Conservation (phyloP, 2,797 vertebrate genomes). For the Myripristis jacobus region DNA sequence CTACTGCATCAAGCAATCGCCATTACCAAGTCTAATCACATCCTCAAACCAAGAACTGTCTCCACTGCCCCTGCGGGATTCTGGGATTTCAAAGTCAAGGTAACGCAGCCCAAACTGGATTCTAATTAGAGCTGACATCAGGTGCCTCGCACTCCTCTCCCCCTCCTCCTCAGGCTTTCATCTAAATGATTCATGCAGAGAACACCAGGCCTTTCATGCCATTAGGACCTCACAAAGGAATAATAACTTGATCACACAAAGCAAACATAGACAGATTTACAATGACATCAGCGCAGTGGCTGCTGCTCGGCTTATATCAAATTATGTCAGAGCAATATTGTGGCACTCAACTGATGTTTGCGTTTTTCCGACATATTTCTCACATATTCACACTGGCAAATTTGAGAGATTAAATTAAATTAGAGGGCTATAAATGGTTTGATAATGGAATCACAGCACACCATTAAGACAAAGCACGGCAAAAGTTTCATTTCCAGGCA, state of each 20-base stretch:
- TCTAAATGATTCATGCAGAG: constrained; percentile 85
- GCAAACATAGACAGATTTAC: constrained; percentile 76
- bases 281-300: constrained; percentile 71
- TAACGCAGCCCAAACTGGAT: constrained; percentile 80
- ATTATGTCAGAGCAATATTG: constrained; percentile 60
- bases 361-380: constrained; percentile 23
- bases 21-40: constrained; percentile 78
- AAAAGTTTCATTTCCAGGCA: constrained; percentile 59
- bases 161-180: constrained; percentile 78
- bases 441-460: constrained; percentile 56
- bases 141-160: constrained; percentile 71
- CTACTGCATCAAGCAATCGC: constrained; percentile 49
- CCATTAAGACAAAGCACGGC: constrained; percentile 35
- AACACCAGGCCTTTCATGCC: constrained; percentile 77
- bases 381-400: constrained; percentile 48
- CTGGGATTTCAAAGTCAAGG: constrained; percentile 84
- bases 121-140: constrained; percentile 86
- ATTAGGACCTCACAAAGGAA: constrained; percentile 77
- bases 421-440: constrained; percentile 56
- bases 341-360: constrained; percentile 47
- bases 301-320: constrained; percentile 68
- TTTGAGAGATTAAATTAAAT: constrained; percentile 65
- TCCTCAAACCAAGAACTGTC: constrained; percentile 72
- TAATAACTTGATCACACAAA: constrained; percentile 79
- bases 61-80: constrained; percentile 76